These are phyloP conservation scores for Sarcoramphus papa DNA, from an alignment of 2,797 vertebrate species.

Conservation along the genomic window DNA sequence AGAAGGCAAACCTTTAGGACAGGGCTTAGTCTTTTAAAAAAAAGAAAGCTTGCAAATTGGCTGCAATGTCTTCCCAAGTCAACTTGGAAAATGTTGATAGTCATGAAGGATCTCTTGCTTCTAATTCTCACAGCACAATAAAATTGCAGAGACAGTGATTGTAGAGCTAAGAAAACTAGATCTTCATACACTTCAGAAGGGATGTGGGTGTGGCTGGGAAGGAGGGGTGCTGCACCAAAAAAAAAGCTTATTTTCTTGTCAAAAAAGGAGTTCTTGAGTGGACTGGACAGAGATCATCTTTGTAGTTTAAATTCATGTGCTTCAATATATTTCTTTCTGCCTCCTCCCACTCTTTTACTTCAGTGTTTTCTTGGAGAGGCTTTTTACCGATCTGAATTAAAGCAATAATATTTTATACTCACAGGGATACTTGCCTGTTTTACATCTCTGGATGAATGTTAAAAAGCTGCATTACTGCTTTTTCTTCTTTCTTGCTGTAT, in stretches of 20 bases:
- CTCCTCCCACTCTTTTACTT: neutral
- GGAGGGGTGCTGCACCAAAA: neutral
- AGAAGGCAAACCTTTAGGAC: neutral
- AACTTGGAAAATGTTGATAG: neutral
- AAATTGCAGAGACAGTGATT: neutral
- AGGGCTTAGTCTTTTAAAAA: neutral
- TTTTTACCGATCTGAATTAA: slow-evolving; percentile 26
- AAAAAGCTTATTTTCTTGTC: neutral
- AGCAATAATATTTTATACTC: slow-evolving; percentile 20
- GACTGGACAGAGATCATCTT: neutral
- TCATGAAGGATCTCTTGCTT: neutral
- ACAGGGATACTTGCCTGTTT: slow-evolving; percentile 11
- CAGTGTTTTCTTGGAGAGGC: neutral
- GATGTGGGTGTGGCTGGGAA: neutral
- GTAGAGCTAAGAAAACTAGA: neutral
- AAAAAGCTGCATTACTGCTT: slow-evolving; percentile 3
- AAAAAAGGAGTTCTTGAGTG: neutral
- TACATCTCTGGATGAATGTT: slow-evolving; percentile 10
- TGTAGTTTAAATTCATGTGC: neutral
- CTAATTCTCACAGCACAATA: neutral
- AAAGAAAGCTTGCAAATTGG: neutral
- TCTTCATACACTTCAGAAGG: neutral
- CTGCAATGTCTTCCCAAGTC: neutral
- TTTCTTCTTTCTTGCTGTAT: neutral
- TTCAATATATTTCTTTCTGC: neutral